Percentiles rank a stretch among this genome's conserved stretches.
Evolutionary conservation across 30 jellyfish, hydroid and myxozoan species (phyloP).

Genomic region (Cassiopea xamachana): DNA sequence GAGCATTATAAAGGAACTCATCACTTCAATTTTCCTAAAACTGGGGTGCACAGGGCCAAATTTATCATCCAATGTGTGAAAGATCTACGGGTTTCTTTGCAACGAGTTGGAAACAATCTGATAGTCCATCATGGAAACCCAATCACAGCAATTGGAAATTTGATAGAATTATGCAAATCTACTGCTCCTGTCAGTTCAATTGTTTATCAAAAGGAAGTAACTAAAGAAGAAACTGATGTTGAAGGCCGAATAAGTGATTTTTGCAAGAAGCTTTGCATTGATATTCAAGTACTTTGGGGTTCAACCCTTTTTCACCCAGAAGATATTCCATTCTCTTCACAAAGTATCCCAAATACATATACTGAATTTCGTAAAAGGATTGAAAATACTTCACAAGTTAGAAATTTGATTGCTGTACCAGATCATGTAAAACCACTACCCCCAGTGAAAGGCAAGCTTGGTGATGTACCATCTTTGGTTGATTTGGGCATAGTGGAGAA

Average conservation of each 20-base stretch:
- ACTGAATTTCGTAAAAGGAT: conserved; percentile 68
- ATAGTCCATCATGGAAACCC: conserved; percentile 58
- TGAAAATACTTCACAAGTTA: conserved; percentile 31
- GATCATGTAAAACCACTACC: conserved; percentile 56
- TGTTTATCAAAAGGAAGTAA: conserved; percentile 70
- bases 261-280: conserved; percentile 30
- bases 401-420: conserved; percentile 47
- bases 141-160: conserved; percentile 29
- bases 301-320: conserved; percentile 63
- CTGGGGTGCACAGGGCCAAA: conserved; percentile 60
- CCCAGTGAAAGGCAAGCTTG: conserved; percentile 39
- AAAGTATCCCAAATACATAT: conserved; percentile 62
- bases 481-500: conserved; percentile 22
- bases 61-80: conserved; percentile 50
- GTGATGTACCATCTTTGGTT: conserved; percentile 49
- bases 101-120: conserved; percentile 49
- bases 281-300: conserved; percentile 67
- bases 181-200: conserved; percentile 69
- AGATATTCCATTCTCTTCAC: conserved; percentile 51
- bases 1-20: conserved; percentile 68
- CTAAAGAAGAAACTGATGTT: conserved; percentile 66
- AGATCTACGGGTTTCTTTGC: conserved; percentile 45
- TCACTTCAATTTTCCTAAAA: conserved; percentile 62
- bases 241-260: conserved; percentile 12
- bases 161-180: conserved; percentile 44